These are phyloP conservation scores for Schlechtendalia chinensis DNA, from an alignment of 1,140 invertebrate genomes.

Conservation along the genomic window DNA sequence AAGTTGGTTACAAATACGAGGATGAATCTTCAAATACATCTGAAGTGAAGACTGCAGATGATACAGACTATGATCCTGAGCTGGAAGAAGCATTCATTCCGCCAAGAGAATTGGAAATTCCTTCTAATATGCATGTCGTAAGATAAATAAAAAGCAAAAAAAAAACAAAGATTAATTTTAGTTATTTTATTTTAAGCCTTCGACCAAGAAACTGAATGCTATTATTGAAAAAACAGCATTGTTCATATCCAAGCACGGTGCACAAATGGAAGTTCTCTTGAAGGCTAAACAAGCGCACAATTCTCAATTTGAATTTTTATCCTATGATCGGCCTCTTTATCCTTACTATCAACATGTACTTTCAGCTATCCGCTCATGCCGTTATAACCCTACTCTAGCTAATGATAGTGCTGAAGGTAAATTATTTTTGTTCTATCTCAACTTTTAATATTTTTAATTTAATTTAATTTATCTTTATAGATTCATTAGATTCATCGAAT, in stretches of 20 bases:
- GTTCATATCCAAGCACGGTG: slow-evolving; percentile 89
- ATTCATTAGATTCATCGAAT: slow-evolving; percentile 56
- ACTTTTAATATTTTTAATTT: neutral
- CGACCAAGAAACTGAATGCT: slow-evolving; percentile 84
- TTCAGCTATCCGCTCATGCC: slow-evolving; percentile 75
- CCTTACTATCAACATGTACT: slow-evolving; percentile 87
- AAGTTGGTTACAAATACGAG: slow-evolving; percentile 78
- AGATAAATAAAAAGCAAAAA: slow-evolving; percentile 54
- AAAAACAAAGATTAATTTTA: neutral
- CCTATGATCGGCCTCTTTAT: slow-evolving; percentile 79
- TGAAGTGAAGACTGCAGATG: slow-evolving; percentile 53
- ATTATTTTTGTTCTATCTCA: slow-evolving; percentile 50
- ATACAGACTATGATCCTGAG: slow-evolving; percentile 60
- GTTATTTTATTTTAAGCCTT: slow-evolving; percentile 69
- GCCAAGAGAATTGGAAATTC: slow-evolving; percentile 69
- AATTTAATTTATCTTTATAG: neutral
- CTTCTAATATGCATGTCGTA: slow-evolving; percentile 72
- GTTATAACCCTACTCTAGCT: slow-evolving; percentile 60
- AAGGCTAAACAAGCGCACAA: slow-evolving; percentile 96
- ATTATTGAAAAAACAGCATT: slow-evolving; percentile 95
- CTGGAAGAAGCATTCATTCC: slow-evolving; percentile 70
- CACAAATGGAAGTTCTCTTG: slow-evolving; percentile 97
- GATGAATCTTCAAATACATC: slow-evolving; percentile 56
- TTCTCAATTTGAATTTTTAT: slow-evolving; percentile 89
- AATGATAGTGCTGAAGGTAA: slow-evolving; percentile 53